Evolutionary conservation across 2,113 vertebrate species (phyloP), one percentile per base, ranked within the genome.

Genomic region (Elachura formosa): DNA sequence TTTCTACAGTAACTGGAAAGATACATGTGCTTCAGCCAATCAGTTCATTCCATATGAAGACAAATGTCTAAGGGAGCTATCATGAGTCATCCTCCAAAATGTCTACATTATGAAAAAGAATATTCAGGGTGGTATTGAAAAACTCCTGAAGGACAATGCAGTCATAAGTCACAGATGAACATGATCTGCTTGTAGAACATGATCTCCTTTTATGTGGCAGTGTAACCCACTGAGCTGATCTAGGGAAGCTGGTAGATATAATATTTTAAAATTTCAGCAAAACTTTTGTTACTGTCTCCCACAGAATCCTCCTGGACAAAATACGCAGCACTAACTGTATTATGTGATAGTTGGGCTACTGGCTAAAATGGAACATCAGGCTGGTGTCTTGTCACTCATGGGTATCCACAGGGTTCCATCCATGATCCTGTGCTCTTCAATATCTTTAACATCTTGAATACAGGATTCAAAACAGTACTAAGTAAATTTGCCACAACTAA

Each of bases 121-220:
- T 82, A 52, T 15, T 52, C 54, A 34, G 14, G 11, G 52, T 59
- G 17, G 2, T 46, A 9, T 8, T 46, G 29, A 67, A 89, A 61
- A 74, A 15, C 24, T 45, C 5, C 11, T 46, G 24, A 38, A 67
- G 38, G 24, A 52, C 46, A 59, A 19, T 20, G 16, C 6, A 61
- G 29, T 13, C 5, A 10, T 29, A n/a, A 43, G 13, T 38, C 0
- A 0, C 33, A 81, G 33, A 12, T 1, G 0, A 78, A 43, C 20
- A 23, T 19, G 19, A 34, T 43, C 10, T n/a, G 19, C 33, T 29
- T 74, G 26, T 52, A 0, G 0, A 74, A 52, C 20, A 3, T 10
- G 7, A 67, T 40, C 34, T 51, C 12, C 20, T 45, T 38, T 28
- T 52, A 12, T 9, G 10, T 9, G 10, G 17, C 20, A 66, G 5